Base-by-base conservation (phyloP, 2,888 invertebrate genomes). In the Morinoia aosen region DNA sequence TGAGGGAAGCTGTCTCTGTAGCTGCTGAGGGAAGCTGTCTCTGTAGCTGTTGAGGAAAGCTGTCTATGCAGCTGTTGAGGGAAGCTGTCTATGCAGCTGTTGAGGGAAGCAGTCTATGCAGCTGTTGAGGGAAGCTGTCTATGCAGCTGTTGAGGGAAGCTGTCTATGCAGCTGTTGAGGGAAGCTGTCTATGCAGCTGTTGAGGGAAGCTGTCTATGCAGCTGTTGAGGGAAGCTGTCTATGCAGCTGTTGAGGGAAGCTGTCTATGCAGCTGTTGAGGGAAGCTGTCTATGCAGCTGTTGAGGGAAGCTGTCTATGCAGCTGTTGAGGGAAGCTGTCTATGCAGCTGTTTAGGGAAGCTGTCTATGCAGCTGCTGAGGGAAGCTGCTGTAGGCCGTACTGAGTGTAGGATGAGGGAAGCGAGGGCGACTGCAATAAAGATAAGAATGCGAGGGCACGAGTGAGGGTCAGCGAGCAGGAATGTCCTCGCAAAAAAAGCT, bases 401-500 rank as follows among this genome's bases (percentile, higher is more conserved):
- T 76, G 19, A 10, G 76, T 76, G 12, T 33, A 5, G 90, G 7
- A 14, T 40, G 40, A 90, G 11, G 90, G 40, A 12, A 14, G 40
- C 39, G 90, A 1, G 90, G 39, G 40, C 90, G 39, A 90, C 16
- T 39, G 48, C 90, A 40, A 40, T 90, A 40, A 90, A 48, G 90
- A 90, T 90, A 90, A 90, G 90, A 90, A 90, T 40, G 90, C 90
- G 90, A 90, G 90, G 90, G 90, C 16, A 90, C 14, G 40, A 76
- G 76, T 19, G 90, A 90, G 90, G 90, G 90, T 48, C 90, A 19
- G 40, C 33, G 40, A 40, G 25, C 90, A 90, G 40, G 90, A 90
- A 40, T 40, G 90, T 90, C 39, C 40, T 76, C 40, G 8, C 90
- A 90, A 90, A 48, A 90, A 90, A 40, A 90, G 40, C 90, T 48